Evolutionary conservation across 2,888 invertebrate species (phyloP).

Genomic region (Nowickia ferox): DNA sequence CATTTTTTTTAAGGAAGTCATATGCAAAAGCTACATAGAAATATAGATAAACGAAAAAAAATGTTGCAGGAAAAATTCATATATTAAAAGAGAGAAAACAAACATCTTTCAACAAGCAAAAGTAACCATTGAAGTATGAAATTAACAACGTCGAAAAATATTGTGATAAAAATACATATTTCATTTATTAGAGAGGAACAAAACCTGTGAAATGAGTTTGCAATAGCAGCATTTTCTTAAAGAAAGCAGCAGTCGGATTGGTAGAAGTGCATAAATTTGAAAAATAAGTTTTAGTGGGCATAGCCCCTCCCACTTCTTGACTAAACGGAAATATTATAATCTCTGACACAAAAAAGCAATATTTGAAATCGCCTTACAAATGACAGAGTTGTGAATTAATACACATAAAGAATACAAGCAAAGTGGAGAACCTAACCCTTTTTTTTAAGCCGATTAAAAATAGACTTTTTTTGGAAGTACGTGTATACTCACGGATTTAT

Average conservation of each 20-base stretch:
- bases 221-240: constrained; percentile 1
- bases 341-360: too few relatives aligned
- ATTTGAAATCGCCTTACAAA: too few relatives aligned
- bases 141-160: constrained; percentile 79
- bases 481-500: too few relatives aligned
- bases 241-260: not conserved
- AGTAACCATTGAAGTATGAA: constrained; percentile 80
- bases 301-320: too few relatives aligned
- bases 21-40: constrained; percentile 50
- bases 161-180: constrained; percentile 50
- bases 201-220: not conserved
- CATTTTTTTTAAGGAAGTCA: constrained; percentile 39
- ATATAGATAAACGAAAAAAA: constrained; percentile 11
- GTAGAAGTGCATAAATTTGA: too few relatives aligned
- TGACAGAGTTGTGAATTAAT: too few relatives aligned
- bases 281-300: too few relatives aligned
- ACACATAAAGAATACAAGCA: too few relatives aligned
- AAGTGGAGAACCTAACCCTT: too few relatives aligned
- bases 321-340: too few relatives aligned
- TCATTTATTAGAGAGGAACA: not conserved
- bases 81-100: constrained; percentile 10
- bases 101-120: constrained; percentile 73
- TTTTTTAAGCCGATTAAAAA: too few relatives aligned
- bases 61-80: constrained; percentile 6
- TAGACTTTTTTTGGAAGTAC: too few relatives aligned